Conservation (phyloP, 2,113 vertebrate genomes). For the Heliornis fulica region DNA sequence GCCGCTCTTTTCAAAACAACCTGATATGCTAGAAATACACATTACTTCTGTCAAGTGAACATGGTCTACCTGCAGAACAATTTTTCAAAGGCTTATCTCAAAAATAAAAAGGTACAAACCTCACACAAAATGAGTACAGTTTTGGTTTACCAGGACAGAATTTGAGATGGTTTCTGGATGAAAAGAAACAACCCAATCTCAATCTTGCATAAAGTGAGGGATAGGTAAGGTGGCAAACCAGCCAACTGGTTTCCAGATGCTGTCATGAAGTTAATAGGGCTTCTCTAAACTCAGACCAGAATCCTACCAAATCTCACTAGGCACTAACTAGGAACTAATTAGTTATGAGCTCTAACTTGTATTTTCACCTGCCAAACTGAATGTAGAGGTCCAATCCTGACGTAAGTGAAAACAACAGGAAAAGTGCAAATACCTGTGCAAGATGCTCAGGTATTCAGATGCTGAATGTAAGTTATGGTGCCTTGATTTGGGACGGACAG, state of each 20-base stretch:
- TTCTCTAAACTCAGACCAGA: background rate
- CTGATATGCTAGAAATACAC: background rate
- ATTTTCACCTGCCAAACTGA: background rate
- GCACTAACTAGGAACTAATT: background rate
- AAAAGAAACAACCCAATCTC: background rate
- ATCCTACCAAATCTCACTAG: background rate
- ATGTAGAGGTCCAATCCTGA: background rate
- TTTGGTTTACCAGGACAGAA: background rate
- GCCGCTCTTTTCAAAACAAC: background rate
- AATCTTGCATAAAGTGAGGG: background rate
- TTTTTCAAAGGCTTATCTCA: conserved; percentile 28
- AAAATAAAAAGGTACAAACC: conserved; percentile 14
- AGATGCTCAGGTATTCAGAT: background rate
- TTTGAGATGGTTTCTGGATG: background rate
- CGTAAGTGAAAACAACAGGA: background rate
- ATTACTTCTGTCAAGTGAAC: background rate
- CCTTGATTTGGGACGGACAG: background rate
- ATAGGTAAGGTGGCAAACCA: rapidly evolving
- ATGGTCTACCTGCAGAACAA: background rate
- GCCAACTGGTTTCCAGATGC: background rate
- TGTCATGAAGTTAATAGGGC: rapidly evolving
- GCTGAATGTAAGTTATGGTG: background rate
- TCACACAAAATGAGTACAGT: background rate
- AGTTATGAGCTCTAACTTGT: background rate
- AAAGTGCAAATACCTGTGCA: background rate